A percentile compares a stretch with the other conserved stretches of the same genome.
phyloP scores from a whole-genome alignment of 2,113 vertebrate species.

The Pelecanoides urinatrix region DNA sequence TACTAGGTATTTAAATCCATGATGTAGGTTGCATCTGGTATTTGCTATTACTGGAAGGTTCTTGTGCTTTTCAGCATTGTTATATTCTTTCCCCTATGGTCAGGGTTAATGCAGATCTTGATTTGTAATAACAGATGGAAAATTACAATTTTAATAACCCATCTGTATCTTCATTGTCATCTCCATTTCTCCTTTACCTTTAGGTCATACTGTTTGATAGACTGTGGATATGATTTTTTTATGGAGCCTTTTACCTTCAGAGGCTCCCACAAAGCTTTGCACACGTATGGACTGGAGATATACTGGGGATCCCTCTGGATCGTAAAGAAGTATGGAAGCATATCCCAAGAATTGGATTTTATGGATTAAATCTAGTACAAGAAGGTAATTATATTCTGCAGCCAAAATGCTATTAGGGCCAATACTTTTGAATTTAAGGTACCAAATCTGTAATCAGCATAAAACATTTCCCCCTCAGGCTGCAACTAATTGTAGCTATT shows the following conservation, averaged over 20 bases:
- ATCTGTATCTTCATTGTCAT: background rate
- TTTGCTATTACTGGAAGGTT: background rate
- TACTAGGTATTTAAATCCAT: background rate
- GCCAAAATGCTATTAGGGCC: background rate
- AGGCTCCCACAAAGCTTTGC: background rate
- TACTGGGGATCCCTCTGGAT: background rate
- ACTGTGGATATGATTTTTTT: background rate
- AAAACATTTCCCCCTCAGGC: background rate
- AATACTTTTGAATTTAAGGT: background rate
- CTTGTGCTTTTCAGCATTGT: background rate
- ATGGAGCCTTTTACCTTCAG: background rate
- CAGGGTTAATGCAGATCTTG: background rate
- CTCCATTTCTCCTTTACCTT: background rate
- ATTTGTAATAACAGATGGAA: background rate
- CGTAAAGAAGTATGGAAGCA: background rate
- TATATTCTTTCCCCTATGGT: background rate
- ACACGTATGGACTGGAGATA: background rate
- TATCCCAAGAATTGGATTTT: background rate
- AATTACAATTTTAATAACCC: background rate
- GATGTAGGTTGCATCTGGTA: background rate
- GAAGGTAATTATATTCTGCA: background rate
- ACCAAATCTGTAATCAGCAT: background rate
- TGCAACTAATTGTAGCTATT: background rate
- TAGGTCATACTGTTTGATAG: background rate
- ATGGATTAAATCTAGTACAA: background rate